Base-by-base conservation (phyloP, 2,888 invertebrate species). In the Sphaeridia pumilis region DNA sequence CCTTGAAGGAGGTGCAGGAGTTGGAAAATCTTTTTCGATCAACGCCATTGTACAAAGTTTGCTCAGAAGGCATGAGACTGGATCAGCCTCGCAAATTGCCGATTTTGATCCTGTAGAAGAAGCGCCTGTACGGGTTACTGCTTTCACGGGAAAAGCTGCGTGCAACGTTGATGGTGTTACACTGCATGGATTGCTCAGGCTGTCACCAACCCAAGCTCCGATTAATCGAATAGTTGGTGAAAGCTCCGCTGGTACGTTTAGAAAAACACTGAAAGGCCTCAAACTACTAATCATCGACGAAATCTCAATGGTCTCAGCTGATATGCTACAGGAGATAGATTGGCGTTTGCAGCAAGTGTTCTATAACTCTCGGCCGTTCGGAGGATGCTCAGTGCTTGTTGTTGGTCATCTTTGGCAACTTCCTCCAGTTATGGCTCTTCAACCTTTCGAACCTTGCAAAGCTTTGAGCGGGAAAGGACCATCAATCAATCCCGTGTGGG, bases 131-230 rank as follows among this genome's bases (percentile, higher is more conserved):
- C n/a, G n/a, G n/a, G n/a, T n/a, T n/a, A n/a, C n/a, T n/a, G n/a
- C n/a, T n/a, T n/a, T n/a, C n/a, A n/a, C n/a, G n/a, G n/a, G 62
- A 22, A 63, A 59, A 52, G 64, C 65, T 12, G 66, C 66, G 10
- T 64, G 58, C 36, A 63, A 66, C 41, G 65, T 67, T 17, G 34
- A 46, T 44, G 66, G 67, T 2, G 43, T 52, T 28, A 67, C 66
- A 5, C 24, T 67, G 17, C 66, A 67, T 46, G 57, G 58, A 22
- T 59, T 61, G 1, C 63, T 66, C 35, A 41, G 38, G 7, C 44
- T 65, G 1, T 54, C 58, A 7, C 38, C 51, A 2, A 48, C 36
- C 28, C 56, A 57, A 26, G 25, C 28, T 28, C 34, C 35, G 4
- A 24, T 14, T 1, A 7, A 47, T 1, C 17, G 22, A 27, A 10